These are phyloP conservation scores for Noctilio leporinus DNA, from an alignment of 2,113 vertebrate species.

Conservation along the genomic window DNA sequence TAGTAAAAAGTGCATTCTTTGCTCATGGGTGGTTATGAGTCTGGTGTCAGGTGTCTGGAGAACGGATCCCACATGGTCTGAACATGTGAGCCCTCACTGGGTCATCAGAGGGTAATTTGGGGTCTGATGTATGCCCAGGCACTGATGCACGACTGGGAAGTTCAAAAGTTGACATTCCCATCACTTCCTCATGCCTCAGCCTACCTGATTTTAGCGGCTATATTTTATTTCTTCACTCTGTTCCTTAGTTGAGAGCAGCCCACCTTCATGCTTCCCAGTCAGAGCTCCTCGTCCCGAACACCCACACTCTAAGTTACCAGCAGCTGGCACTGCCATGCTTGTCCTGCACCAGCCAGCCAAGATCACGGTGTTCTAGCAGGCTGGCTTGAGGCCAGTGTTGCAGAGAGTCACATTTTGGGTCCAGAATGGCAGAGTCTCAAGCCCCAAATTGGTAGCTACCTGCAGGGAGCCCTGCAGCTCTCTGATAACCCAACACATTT, in stretches of 20 bases:
- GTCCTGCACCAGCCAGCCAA: not conserved
- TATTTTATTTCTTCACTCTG: not conserved
- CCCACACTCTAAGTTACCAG: not conserved
- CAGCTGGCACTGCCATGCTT: not conserved
- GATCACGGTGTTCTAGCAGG: not conserved
- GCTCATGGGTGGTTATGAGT: not conserved
- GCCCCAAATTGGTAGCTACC: too few species aligned
- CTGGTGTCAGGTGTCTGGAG: not conserved
- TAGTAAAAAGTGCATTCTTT: not conserved
- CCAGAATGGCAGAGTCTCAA: not conserved
- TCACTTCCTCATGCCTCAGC: not conserved
- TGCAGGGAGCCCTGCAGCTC: not conserved
- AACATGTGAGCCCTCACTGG: not conserved
- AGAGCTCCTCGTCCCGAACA: not conserved
- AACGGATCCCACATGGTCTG: not conserved
- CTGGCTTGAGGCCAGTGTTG: not conserved
- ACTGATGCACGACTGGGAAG: not conserved
- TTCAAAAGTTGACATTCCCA: not conserved
- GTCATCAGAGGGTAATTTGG: too few species aligned
- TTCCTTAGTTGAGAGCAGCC: not conserved
- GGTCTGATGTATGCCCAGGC: not conserved
- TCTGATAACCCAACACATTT: too few species aligned
- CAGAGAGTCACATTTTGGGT: fast-evolving
- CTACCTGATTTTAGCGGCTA: not conserved
- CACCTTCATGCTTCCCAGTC: not conserved